Evolutionary conservation across 2,888 invertebrate species (phyloP), one percentile per base, ranked within the genome.

Genomic region (Nymphalis c-album): DNA sequence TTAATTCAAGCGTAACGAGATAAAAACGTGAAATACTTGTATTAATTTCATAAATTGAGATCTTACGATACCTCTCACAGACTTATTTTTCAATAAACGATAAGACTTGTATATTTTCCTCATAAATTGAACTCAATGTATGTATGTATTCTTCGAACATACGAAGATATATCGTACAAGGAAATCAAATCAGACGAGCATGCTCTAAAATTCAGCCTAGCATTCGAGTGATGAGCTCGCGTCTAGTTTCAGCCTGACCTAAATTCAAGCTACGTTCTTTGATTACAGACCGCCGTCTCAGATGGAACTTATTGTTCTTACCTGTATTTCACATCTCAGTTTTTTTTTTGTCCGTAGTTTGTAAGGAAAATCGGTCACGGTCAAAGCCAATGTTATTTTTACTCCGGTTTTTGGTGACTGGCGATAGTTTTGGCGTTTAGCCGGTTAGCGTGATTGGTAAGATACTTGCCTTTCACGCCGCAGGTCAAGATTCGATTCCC

Each of bases 161-260:
- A 51, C 55, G 31, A 55, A 31, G 16, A 48, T 18, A 18, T 31
- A n/a, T 35, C 57, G 57, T 35, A 40, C 35, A 31, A 40, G 57
- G 57, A 40, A 40, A 57, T 40, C 57, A 57, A 57, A 40, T 57
- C 35, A 55, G 5, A 57, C n/a, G 17, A 40, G 57, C 57, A 13
- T 57, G 8, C 40, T 40, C 35, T 57, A 57, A 57, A 57, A 57
- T 57, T 57, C 53, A 57, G 57, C 57, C 35, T 40, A 35, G 57
- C 57, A 57, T 40, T 57, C 35, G 57, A 40, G 35, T 57, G 57
- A 57, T 57, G 57, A 57, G 57, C 35, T 57, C 35, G 57, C 35
- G 57, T 57, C 18, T 57, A 53, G 26, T n/a, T 31, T 31, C 55
- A 40, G 40, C 35, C 57, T 57, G 35, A 40, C 57, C 57, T 57